These are phyloP conservation scores for Trisateles emortualis DNA, from an alignment of 2,888 invertebrate species.

Conservation along the genomic window DNA sequence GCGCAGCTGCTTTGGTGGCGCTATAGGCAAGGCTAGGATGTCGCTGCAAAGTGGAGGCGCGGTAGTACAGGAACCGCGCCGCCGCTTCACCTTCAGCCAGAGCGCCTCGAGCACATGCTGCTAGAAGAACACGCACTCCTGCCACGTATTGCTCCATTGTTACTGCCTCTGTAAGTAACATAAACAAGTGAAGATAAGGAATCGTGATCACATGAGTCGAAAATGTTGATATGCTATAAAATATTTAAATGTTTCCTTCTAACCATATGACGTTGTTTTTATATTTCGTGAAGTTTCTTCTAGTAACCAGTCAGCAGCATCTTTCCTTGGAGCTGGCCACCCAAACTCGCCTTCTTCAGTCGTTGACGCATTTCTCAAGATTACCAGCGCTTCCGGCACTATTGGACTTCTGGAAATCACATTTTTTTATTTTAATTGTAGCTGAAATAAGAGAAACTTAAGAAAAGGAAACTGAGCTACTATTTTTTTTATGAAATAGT, in stretches of 20 bases:
- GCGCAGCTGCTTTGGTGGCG: slow-evolving; percentile 88
- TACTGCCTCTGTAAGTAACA: slow-evolving; percentile 74
- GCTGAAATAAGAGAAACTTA: no score
- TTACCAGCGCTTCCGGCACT: slow-evolving; percentile 86
- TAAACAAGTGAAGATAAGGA: no score
- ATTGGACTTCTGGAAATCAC: slow-evolving; percentile 73
- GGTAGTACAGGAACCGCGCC: slow-evolving; percentile 88
- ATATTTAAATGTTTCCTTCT: no score
- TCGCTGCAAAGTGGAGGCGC: slow-evolving; percentile 88
- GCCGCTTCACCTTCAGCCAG: slow-evolving; percentile 89
- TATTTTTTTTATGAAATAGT: no score
- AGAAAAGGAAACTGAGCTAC: no score
- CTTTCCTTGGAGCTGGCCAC: slow-evolving; percentile 88
- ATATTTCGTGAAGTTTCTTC: slow-evolving; percentile 87
- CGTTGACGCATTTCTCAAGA: slow-evolving; percentile 87
- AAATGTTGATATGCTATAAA: background rate
- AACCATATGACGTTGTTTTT: slow-evolving; percentile 85
- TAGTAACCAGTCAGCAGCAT: slow-evolving; percentile 89
- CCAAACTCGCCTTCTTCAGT: slow-evolving; percentile 90
- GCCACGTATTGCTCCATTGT: slow-evolving; percentile 89
- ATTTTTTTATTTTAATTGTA: background rate
- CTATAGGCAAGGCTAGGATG: slow-evolving; percentile 88
- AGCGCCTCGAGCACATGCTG: slow-evolving; percentile 88
- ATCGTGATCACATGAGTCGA: no score
- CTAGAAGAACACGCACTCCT: slow-evolving; percentile 86